Evolutionary conservation across 2,797 vertebrate genomes (phyloP), one percentile per base, ranked within the genome.

Genomic region (Urophycis tenuis): DNA sequence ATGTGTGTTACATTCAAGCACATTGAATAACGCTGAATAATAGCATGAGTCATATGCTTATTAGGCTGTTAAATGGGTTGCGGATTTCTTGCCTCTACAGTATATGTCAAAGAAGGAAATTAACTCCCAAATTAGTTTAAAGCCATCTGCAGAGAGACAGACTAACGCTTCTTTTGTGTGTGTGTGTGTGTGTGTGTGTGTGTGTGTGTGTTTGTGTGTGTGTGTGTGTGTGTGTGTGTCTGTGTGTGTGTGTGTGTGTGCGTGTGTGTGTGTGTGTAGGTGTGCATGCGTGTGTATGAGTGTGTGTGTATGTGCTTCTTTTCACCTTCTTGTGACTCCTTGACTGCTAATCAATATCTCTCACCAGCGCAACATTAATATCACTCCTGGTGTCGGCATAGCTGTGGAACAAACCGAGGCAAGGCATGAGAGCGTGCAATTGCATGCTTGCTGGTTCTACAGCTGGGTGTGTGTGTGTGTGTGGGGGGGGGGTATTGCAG

Each of bases 41-140:
- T 72, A 69, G 79, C 83, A 89, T 86, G 81, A 85, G 87, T 88
- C 85, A 88, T 85, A 88, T 83, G 80, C 82, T 88, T 80, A 85
- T 87, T 84, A 85, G 84, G 73, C 80, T 81, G 80, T 74, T 77
- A 80, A 89, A 86, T 84, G 78, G 86, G 78, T 73, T 77, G 71
- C 74, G 75, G 78, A 4, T 49, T 64, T 77, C 85, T 19, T 83
- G 73, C 35, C 71, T 74, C 79, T 41, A 34, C 78, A 78, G 79
- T 80, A 84, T 81, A 75, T 81, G 74, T 76, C 87, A 72, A 79
- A 79, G 19, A 69, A 69, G 60, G 34, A 70, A 67, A 78, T 78
- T 17, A 33, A 77, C 72, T 78, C 35, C 76, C 80, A 85, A 79
- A 87, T 86, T 85, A 84, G 85, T 77, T 35, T 2, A 35, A 36